Conservation (phyloP, 2,113 vertebrate species). For the Galemys pyrenaicus region DNA sequence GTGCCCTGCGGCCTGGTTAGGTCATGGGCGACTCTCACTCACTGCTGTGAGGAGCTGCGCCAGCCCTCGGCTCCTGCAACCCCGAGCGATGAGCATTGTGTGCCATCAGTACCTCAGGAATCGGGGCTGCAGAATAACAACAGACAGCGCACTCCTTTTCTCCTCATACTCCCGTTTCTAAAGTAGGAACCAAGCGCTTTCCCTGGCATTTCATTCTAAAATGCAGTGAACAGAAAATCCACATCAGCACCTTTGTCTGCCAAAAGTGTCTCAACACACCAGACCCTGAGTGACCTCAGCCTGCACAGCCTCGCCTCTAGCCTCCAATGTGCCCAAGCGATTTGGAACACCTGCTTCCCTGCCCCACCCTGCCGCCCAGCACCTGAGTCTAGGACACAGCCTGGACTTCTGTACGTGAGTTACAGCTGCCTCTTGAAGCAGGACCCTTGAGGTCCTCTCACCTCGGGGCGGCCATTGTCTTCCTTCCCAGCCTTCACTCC, state of each 20-base stretch:
- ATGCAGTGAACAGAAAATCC: background rate
- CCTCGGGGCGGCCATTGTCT: background rate
- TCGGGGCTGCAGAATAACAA: background rate
- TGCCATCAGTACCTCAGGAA: background rate
- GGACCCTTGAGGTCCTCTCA: background rate
- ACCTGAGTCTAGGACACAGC: background rate
- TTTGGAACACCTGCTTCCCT: background rate
- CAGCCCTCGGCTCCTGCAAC: background rate
- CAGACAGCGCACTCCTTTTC: no score
- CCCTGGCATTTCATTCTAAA: background rate
- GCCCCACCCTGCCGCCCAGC: background rate
- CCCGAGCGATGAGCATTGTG: background rate
- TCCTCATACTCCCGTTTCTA: background rate
- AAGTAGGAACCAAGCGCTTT: background rate
- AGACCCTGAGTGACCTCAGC: background rate
- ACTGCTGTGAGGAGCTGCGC: no score
- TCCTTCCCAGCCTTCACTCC: background rate
- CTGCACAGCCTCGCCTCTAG: no score
- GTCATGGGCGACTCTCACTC: fast-evolving
- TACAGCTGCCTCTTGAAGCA: background rate
- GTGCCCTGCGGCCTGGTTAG: no score
- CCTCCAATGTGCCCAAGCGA: background rate
- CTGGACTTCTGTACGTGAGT: background rate
- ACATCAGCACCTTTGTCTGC: background rate
- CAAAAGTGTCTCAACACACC: background rate